Evolutionary conservation across 2,113 vertebrate genomes (phyloP).

Genomic region (Drymodes brunneopygia): DNA sequence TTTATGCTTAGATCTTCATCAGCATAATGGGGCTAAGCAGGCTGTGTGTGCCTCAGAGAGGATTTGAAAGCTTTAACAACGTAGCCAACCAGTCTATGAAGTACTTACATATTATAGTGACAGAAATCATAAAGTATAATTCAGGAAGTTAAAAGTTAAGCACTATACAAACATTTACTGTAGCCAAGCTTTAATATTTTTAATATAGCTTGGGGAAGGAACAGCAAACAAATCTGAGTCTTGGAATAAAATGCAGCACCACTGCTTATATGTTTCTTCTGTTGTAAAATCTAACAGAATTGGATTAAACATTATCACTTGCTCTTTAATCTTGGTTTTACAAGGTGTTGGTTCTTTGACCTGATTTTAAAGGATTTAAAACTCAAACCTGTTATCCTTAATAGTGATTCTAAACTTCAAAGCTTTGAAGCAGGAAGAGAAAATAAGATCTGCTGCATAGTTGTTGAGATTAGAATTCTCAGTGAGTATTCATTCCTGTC

Average conservation of each 20-base stretch:
- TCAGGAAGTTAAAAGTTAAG: background rate
- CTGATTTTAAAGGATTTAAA: slow-evolving; percentile 58
- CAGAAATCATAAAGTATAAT: background rate
- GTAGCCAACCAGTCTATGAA: background rate
- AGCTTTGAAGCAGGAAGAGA: background rate
- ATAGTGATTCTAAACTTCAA: background rate
- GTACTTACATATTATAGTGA: background rate
- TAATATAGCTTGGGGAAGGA: background rate
- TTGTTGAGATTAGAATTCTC: background rate
- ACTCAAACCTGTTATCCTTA: slow-evolving; percentile 37
- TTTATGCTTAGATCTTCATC: background rate
- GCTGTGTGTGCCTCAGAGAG: background rate
- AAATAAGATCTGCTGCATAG: background rate
- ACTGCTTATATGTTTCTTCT: background rate
- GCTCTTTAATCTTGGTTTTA: slow-evolving; percentile 64
- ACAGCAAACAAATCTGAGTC: background rate
- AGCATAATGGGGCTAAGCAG: background rate
- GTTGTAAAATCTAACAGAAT: slow-evolving; percentile 46
- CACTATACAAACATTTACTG: background rate
- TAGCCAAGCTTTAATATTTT: background rate
- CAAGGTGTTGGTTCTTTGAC: slow-evolving; percentile 44
- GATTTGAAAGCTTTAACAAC: background rate
- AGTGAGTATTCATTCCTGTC: background rate
- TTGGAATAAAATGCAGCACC: background rate
- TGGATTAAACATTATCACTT: slow-evolving; percentile 57